Conservation (phyloP, 2,888 invertebrate genomes). For the Ophioninae sp. region DNA sequence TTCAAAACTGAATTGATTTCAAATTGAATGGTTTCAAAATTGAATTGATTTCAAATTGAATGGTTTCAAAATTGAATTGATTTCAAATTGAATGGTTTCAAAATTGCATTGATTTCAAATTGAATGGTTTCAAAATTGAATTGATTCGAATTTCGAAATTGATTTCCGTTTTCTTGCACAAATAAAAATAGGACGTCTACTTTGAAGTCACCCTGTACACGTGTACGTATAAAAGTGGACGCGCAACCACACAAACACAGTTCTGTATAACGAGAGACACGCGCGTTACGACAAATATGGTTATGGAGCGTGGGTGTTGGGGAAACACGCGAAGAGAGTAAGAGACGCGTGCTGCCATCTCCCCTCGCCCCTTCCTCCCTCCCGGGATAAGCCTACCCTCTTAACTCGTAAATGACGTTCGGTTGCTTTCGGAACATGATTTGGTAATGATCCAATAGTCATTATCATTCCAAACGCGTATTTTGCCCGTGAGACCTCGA, state of each 20-base stretch:
- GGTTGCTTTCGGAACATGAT: not conserved
- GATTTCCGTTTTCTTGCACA: not conserved
- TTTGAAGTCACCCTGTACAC: no score
- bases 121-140: no score
- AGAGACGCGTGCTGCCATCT: slow-evolving; percentile 39
- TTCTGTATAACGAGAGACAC: slow-evolving; percentile 33
- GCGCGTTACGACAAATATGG: slow-evolving; percentile 51
- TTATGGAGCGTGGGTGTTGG: slow-evolving; percentile 50
- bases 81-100: no score
- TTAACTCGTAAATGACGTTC: not conserved
- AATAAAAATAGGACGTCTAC: not conserved
- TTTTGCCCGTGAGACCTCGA: not conserved
- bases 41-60: no score
- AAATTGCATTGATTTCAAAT: no score
- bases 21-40: no score
- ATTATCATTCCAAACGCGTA: not conserved
- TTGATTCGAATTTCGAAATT: no score
- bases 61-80: no score
- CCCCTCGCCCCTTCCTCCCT: not conserved
- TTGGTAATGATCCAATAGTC: not conserved
- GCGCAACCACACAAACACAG: not conserved
- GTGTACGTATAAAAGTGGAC: not conserved
- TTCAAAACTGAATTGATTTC: no score
- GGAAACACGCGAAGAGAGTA: slow-evolving; percentile 18
- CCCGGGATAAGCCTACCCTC: not conserved